Conservation (phyloP, 1,140 invertebrate species). For the Orussus abietinus region DNA sequence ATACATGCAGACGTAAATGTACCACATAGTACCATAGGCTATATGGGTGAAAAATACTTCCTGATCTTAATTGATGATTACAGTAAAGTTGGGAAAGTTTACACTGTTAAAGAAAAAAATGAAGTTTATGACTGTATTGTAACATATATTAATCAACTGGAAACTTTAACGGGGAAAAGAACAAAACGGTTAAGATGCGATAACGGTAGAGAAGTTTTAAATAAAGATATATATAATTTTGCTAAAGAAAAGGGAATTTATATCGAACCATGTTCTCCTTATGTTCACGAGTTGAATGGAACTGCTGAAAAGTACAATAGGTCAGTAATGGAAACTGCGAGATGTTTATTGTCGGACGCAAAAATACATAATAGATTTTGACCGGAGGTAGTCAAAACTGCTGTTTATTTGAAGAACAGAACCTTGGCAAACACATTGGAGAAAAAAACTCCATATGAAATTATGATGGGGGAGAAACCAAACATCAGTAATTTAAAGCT, state of each 20-base stretch:
- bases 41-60: conserved; percentile 26
- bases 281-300: no score
- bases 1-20: conserved; percentile 39
- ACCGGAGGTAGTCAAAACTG: conserved; percentile 22
- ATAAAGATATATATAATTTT: conserved; percentile 19
- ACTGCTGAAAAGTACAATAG: no score
- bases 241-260: conserved; percentile 26
- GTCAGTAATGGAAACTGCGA: conserved; percentile 17
- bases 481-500: conserved; percentile 31
- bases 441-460: conserved; percentile 35
- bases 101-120: conserved; percentile 33
- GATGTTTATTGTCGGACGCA: conserved; percentile 19
- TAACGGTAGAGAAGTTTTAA: conserved; percentile 40
- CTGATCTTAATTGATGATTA: conserved; percentile 31
- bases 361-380: conserved; percentile 28
- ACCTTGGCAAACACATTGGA: conserved; percentile 35
- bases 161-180: no score
- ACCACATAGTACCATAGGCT: conserved; percentile 32
- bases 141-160: no score
- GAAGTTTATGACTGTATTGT: conserved; percentile 26
- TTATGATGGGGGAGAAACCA: conserved; percentile 33
- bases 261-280: conserved; percentile 34
- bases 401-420: conserved; percentile 25
- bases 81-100: conserved; percentile 34
- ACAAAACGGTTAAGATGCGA: conserved; percentile 38